Evolutionary conservation across 2,113 vertebrate species (phyloP).

Genomic region (Catharus minimus): DNA sequence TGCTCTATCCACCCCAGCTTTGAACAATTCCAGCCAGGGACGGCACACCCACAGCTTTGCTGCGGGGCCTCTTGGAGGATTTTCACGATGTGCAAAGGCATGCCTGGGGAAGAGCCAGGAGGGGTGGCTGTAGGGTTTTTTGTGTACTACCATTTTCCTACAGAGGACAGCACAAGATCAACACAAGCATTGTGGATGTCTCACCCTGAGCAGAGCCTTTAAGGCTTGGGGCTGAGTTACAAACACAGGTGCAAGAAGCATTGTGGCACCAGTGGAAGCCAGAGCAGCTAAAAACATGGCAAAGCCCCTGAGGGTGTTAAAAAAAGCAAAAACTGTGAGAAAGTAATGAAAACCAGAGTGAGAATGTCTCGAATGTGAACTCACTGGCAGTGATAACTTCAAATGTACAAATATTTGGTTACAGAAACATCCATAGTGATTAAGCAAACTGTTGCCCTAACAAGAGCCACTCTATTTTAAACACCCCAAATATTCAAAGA

Average conservation of each 20-base stretch:
- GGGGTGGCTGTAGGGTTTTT: rapidly evolving
- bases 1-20: not conserved
- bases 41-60: rapidly evolving
- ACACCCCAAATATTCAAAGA: not conserved
- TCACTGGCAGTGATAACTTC: not conserved
- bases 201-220: not conserved
- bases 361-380: not conserved
- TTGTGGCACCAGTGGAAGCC: rapidly evolving
- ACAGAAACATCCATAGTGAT: not conserved
- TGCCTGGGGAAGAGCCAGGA: not conserved
- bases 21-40: not conserved
- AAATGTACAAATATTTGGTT: not conserved
- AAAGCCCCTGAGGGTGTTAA: not conserved
- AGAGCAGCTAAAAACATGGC: not conserved
- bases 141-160: not conserved
- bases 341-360: not conserved
- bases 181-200: rapidly evolving
- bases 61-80: rapidly evolving
- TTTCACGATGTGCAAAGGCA: rapidly evolving
- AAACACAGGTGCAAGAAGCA: not conserved
- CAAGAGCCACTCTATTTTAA: not conserved
- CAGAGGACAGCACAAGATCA: rapidly evolving
- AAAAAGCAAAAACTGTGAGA: not conserved
- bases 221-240: not conserved
- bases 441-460: not conserved